phyloP scores from a whole-genome alignment of 2,113 vertebrate genomes.

The Hydrochoerus hydrochaeris region DNA sequence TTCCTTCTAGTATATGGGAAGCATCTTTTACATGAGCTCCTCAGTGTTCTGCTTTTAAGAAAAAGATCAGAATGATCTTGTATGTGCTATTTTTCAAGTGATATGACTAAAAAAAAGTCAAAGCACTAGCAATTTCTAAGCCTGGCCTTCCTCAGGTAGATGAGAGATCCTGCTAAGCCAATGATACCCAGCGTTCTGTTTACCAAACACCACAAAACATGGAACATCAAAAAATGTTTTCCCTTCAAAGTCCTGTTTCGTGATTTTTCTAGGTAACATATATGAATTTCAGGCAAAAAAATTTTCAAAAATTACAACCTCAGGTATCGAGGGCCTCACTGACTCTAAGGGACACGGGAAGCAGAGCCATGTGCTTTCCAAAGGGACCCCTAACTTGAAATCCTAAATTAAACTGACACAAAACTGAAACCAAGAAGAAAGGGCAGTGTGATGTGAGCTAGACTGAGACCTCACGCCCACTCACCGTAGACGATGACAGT shows the following conservation, averaged over 20 bases:
- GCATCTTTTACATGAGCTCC: not conserved
- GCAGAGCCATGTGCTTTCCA: not conserved
- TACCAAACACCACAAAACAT: not conserved
- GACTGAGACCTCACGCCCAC: not conserved
- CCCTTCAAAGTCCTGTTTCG: not conserved
- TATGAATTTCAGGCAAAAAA: not conserved
- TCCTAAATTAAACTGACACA: not conserved
- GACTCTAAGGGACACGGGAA: not conserved
- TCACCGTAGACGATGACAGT: slow-evolving; percentile 97
- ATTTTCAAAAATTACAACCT: not conserved
- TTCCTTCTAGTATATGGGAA: not conserved
- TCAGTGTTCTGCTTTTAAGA: not conserved
- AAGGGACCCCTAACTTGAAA: not conserved
- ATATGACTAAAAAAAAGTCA: not conserved
- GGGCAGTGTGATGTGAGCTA: not conserved
- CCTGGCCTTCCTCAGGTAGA: not conserved
- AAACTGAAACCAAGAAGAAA: not conserved
- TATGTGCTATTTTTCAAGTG: not conserved
- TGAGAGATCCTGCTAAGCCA: not conserved
- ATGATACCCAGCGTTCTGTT: not conserved
- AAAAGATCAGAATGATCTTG: not conserved
- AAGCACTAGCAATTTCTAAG: not conserved
- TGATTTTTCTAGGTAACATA: not conserved
- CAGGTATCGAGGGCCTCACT: not conserved
- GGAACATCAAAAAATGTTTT: not conserved